phyloP scores from a whole-genome alignment of 1,140 invertebrate genomes.

The Zaprionus capensis region DNA sequence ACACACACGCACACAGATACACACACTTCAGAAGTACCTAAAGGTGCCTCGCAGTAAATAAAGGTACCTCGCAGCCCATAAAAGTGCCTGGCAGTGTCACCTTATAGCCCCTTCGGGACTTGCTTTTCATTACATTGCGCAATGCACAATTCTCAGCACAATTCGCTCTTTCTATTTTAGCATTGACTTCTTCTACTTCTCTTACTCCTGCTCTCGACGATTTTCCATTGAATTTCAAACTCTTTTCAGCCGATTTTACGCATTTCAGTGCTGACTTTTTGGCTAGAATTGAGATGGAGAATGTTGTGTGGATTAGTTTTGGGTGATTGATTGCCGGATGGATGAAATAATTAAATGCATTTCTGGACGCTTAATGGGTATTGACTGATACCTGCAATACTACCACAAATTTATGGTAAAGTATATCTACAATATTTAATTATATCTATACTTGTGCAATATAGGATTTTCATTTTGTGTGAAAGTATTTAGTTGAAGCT shows the following conservation, averaged over 20 bases:
- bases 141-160: slow-evolving; percentile 44
- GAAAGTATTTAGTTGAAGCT: too few relatives aligned
- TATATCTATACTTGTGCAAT: too few relatives aligned
- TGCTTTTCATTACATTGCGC: slow-evolving; percentile 33
- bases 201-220: background rate
- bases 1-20: background rate
- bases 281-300: slow-evolving; percentile 8
- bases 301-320: background rate
- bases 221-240: slow-evolving; percentile 19
- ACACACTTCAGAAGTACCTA: background rate
- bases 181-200: slow-evolving; percentile 22
- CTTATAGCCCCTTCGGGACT: slow-evolving; percentile 51
- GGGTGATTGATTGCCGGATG: background rate
- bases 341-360: background rate
- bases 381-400: background rate
- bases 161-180: slow-evolving; percentile 26
- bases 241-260: slow-evolving; percentile 29
- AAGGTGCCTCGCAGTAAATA: background rate
- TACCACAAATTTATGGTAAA: too few relatives aligned
- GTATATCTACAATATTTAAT: too few relatives aligned
- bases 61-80: slow-evolving; percentile 10
- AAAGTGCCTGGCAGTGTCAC: slow-evolving; percentile 47
- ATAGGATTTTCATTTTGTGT: too few relatives aligned
- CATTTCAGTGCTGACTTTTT: slow-evolving; percentile 32
- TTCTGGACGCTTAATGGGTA: background rate